Conservation (phyloP, 2,888 invertebrate species). For the Melieria omissa region DNA sequence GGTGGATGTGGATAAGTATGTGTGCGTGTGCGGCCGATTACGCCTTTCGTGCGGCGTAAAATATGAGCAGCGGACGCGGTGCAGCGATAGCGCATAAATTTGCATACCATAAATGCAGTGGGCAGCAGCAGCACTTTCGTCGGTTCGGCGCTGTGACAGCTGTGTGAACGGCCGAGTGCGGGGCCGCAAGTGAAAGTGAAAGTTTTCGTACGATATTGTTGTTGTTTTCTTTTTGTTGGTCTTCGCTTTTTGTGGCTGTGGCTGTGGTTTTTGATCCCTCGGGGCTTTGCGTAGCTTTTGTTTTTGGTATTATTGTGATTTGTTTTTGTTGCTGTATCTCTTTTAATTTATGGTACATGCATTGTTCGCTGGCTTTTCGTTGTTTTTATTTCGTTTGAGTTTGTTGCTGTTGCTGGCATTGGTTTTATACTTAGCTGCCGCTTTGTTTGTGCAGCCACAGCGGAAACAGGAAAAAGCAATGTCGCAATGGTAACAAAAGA, state of each 20-base stretch:
- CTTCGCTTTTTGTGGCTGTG: constrained; percentile 13
- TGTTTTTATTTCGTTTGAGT: constrained; percentile 19
- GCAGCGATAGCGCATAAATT: too few relatives aligned
- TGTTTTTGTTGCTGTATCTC: constrained; percentile 27
- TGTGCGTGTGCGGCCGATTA: too few relatives aligned
- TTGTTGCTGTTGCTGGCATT: constrained; percentile 15
- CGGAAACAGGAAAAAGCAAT: constrained; percentile 45
- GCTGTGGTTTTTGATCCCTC: constrained; percentile 22
- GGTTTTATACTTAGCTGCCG: constrained; percentile 24
- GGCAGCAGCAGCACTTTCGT: too few relatives aligned
- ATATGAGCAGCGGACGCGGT: too few relatives aligned
- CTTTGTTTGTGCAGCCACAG: constrained; percentile 23
- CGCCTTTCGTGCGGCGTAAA: too few relatives aligned
- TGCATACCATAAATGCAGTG: too few relatives aligned
- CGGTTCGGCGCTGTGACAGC: too few relatives aligned
- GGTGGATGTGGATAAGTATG: too few relatives aligned
- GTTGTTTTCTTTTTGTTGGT: background rate
- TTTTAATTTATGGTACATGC: constrained; percentile 20
- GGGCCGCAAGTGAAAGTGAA: constrained; percentile 46
- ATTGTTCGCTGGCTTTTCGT: constrained; percentile 22
- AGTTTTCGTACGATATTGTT: constrained; percentile 36
- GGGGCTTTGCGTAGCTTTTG: constrained; percentile 32
- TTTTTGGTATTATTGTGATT: constrained; percentile 16
- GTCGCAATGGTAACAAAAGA: constrained; percentile 23
- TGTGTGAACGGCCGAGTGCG: too few relatives aligned